Base-by-base conservation (phyloP, 2,797 vertebrate species). In the Etheostoma nigrum region DNA sequence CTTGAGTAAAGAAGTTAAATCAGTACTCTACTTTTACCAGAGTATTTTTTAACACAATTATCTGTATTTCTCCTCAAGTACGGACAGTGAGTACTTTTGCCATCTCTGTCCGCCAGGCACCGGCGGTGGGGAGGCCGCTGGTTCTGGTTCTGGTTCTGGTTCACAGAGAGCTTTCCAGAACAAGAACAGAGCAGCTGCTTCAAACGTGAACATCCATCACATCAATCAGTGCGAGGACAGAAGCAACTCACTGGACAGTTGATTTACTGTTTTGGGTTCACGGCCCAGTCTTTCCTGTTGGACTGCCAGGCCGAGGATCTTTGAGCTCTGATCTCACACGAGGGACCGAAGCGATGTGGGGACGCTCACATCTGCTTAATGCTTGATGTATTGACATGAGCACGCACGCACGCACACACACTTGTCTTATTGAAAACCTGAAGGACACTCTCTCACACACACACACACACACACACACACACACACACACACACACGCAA, bases 91-190 rank as follows among this genome's bases (percentile, higher is more conserved):
- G 25, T 25, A 25, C 25, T 2, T 25, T 25, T 25, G 25, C 25
- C 25, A 25, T 4, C 25, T 25, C 25, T 25, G 25, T 4, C 25
- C 25, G 25, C 25, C 25, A 84, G 86, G 83, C 79, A 54, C 9
- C 1, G 27, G 61, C 3, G 16, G 23, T 1, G 15, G 15, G 44
- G 42, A 57, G 1, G 40, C 10, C 11, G 40, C 42, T 30, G 55
- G 23, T 72, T 36, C 5, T 40, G 30, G 30, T 30, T 30, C 33
- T 33, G 48, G 42, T 2, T 11, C 42, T 30, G 55, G 23, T 72
- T 36, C 27, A 27, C 33, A 23, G 44, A 44, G 40, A 67, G 55
- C 18, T 27, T 63, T 63, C 67, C 58, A 64, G 49, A 66, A 40
- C 44, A 47, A 72, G 42, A 66, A 51, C 10, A 55, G 2, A 14